A percentile compares a stretch with the other conserved stretches of the same genome.
phyloP scores from a whole-genome alignment of 2,797 vertebrate genomes.

The Esox masquinongy region DNA sequence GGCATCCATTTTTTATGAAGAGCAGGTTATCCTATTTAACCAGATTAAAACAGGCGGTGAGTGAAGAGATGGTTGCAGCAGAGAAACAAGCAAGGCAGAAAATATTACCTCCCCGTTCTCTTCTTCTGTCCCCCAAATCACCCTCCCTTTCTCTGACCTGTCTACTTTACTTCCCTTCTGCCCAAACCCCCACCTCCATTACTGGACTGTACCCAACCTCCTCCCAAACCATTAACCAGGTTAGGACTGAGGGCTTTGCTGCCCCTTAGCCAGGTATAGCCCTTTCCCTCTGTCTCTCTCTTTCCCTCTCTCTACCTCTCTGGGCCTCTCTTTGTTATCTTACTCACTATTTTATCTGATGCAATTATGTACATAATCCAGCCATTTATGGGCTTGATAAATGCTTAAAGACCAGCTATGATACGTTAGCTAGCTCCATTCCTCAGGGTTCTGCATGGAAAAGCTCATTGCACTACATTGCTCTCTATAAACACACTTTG shows the following conservation, averaged over 20 bases:
- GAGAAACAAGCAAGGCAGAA: constrained; percentile 59
- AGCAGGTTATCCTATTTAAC: constrained; percentile 70
- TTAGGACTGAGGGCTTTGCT: constrained; percentile 61
- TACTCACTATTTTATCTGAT: neutral
- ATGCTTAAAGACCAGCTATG: constrained; percentile 15
- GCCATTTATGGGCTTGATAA: constrained; percentile 1
- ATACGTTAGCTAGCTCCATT: constrained; percentile 4
- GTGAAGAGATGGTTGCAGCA: constrained; percentile 45
- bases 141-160: neutral
- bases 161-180: constrained; percentile 45
- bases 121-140: constrained; percentile 32
- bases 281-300: constrained; percentile 7
- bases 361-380: constrained; percentile 10
- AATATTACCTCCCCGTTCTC: constrained; percentile 48
- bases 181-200: neutral
- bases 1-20: constrained; percentile 67
- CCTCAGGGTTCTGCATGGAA: neutral
- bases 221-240: constrained; percentile 61
- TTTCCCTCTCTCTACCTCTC: constrained; percentile 11
- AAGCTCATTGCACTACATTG: neutral
- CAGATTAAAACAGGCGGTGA: constrained; percentile 60
- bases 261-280: constrained; percentile 61
- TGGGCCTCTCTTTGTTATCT: neutral
- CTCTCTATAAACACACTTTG: neutral
- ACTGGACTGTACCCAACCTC: neutral